These are phyloP conservation scores for Malaclemys terrapin DNA, from an alignment of 2,113 vertebrate genomes.

Conservation along the genomic window DNA sequence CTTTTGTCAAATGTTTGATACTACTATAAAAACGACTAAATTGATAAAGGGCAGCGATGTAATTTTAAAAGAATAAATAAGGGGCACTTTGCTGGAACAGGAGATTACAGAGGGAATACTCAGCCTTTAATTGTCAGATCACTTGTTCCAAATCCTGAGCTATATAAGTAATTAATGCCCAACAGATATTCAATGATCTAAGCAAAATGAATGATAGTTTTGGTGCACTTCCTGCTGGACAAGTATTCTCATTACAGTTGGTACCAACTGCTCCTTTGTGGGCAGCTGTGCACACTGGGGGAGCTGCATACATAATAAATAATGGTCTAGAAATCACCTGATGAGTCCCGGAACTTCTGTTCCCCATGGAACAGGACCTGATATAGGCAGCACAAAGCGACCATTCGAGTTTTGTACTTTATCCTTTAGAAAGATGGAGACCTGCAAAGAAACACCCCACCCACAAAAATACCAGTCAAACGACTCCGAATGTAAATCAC, in stretches of 20 bases:
- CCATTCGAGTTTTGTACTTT: slow-evolving; percentile 98
- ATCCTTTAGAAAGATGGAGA: slow-evolving; percentile 98
- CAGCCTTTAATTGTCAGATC: background rate
- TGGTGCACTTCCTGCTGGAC: background rate
- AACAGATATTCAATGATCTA: background rate
- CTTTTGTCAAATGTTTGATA: background rate
- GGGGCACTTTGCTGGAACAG: background rate
- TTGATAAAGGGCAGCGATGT: background rate
- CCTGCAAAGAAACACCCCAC: slow-evolving; percentile 77
- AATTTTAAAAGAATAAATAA: background rate
- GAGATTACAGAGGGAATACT: background rate
- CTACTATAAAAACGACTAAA: background rate
- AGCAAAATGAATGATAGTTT: background rate
- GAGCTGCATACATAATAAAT: background rate
- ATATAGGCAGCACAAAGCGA: slow-evolving; percentile 93
- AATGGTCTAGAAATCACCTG: slow-evolving; percentile 80
- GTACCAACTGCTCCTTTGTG: background rate
- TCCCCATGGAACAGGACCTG: slow-evolving; percentile 92
- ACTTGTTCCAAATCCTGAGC: background rate
- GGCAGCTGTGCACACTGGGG: background rate
- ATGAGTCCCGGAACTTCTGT: slow-evolving; percentile 93
- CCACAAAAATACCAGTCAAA: rapidly evolving
- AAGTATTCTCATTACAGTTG: background rate
- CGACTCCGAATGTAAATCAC: background rate
- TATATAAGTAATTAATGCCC: background rate